Base-by-base conservation (phyloP, 2,797 vertebrate species). In the Enteromius afrohamiltoni region DNA sequence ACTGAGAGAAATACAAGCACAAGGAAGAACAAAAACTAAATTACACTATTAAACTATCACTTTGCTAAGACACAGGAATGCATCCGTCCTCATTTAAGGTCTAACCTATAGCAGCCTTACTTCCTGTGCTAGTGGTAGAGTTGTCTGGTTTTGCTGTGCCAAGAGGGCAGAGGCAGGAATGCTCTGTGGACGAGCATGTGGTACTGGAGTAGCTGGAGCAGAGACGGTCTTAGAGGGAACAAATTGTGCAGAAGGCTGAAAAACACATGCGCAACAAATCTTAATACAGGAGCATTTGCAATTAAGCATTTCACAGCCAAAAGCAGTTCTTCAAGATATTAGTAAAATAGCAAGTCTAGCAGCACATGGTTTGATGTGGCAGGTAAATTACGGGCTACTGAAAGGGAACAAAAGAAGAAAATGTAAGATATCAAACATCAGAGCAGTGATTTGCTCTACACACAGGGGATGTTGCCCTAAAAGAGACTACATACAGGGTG, bases 1-100 rank as follows among this genome's bases (percentile, higher is more conserved):
- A 89, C 93, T 94, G 87, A 85, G 91, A 86, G 84, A 84, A 91
- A 86, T 87, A 91, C 82, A 93, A 86, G 91, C 85, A 93, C 87
- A 87, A 83, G 78, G 86, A 88, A 85, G 77, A 91, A 89, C 85
- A 68, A 90, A 45, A 90, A 83, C 74, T 71, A 87, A 86, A 90
- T 88, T 73, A 92, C 88, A 87, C 86, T 47, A 80, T 51, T 37
- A 85, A 80, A 85, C 83, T 78, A 79, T 77, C 47, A 82, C 64
- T 49, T 23, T 26, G 80, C 13, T 84, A 64, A 87, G 29, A 85
- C 60, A 85, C 47, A 70, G 26, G 55, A 37, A 81, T 53, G 42
- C 21, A 40, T 69, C 37, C 49, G 19, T 29, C 29, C 23, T 58
- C 55, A 62, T 55, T 69, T 58, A 69, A 68, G 45, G 62, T 40